Conservation (phyloP, 2,888 invertebrate species). For the Eristalinus sepulchralis region DNA sequence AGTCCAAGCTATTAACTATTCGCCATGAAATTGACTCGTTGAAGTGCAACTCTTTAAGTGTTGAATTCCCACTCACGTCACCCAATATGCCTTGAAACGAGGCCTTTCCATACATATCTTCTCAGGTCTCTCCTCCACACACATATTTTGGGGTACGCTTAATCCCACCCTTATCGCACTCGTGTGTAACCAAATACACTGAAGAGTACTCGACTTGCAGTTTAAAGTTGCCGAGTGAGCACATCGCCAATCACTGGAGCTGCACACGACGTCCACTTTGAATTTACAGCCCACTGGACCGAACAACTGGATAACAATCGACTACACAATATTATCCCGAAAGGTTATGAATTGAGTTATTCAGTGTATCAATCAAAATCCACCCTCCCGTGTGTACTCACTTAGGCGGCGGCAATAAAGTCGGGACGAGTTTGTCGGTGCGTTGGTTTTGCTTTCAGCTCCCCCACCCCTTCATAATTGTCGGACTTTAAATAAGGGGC, state of each 20-base stretch:
- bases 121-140: not conserved
- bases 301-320: slow-evolving; percentile 36
- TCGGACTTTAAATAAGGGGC: slow-evolving; percentile 24
- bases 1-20: not conserved
- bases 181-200: not conserved
- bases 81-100: not conserved
- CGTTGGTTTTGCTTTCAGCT: not conserved
- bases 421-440: slow-evolving; percentile 5
- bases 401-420: slow-evolving; percentile 28
- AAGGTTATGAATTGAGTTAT: slow-evolving; percentile 40
- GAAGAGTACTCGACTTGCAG: slow-evolving; percentile 34
- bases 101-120: not conserved
- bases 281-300: slow-evolving; percentile 42
- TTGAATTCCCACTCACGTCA: not conserved
- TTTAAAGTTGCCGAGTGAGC: slow-evolving; percentile 19
- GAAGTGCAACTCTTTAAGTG: not conserved
- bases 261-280: slow-evolving; percentile 28
- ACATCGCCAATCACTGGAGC: not conserved
- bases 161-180: not conserved
- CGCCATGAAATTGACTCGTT: not conserved
- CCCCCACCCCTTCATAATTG: not conserved
- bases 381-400: not conserved
- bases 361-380: slow-evolving; percentile 31
- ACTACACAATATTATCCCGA: slow-evolving; percentile 43
- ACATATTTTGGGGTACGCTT: not conserved